A percentile compares a stretch with the other conserved stretches of the same genome.
These are phyloP conservation scores for Drepanosiphum platanoidis DNA, from an alignment of 2,888 invertebrate species.

Conservation along the genomic window DNA sequence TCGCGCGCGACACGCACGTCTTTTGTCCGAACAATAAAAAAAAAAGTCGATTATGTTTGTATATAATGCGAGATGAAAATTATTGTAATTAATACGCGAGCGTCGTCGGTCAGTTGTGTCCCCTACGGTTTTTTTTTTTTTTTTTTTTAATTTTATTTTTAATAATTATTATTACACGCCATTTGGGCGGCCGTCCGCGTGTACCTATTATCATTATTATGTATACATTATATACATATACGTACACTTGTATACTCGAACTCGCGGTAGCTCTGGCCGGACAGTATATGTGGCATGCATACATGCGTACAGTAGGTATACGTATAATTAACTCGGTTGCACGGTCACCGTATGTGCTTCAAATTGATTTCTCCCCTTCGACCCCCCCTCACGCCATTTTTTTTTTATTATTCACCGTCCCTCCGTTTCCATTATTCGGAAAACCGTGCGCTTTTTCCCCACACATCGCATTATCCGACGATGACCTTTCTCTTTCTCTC, in stretches of 20 bases:
- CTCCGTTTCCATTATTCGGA: conserved; percentile 7
- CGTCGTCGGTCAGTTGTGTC: conserved; percentile 42
- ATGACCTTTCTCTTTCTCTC: not conserved
- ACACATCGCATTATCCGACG: not conserved
- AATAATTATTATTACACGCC: not conserved
- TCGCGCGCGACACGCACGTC: conserved; percentile 52
- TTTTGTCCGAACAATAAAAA: conserved; percentile 36
- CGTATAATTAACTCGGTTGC: conserved; percentile 36
- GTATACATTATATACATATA: not conserved
- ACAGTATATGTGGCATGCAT: not conserved
- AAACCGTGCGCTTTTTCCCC: conserved; percentile 15
- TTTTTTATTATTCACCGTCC: not conserved
- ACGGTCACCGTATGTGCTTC: conserved; percentile 60
- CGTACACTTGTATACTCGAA: not conserved
- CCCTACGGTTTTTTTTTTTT: not conserved
- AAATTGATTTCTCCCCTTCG: conserved; percentile 41
- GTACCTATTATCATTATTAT: not conserved
- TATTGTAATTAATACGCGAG: conserved; percentile 42
- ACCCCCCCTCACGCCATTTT: not conserved
- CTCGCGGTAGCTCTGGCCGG: conserved; percentile 15
- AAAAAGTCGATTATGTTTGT: conserved; percentile 17
- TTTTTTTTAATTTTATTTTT: not conserved
- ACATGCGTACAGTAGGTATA: not conserved
- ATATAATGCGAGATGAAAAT: conserved; percentile 14
- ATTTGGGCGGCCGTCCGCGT: not conserved